Evolutionary conservation across 2,113 vertebrate genomes (phyloP).

Genomic region (Carettochelys insculpta): DNA sequence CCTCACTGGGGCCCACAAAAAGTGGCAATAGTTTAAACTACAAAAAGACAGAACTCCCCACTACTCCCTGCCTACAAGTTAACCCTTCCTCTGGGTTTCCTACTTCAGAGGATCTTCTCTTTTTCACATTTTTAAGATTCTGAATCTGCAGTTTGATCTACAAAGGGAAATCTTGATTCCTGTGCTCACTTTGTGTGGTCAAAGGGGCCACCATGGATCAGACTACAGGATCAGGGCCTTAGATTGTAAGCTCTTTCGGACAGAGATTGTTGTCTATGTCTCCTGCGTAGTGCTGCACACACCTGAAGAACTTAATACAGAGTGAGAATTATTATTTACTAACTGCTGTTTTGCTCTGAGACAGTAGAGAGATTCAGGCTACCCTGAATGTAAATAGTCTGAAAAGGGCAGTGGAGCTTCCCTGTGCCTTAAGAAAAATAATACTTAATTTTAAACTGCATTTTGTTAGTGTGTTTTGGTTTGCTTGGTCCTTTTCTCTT

Average conservation of each 20-base stretch:
- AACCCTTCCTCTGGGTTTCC: background rate
- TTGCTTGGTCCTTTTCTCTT: background rate
- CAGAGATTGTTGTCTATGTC: accelerated
- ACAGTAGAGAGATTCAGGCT: background rate
- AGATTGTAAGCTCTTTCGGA: background rate
- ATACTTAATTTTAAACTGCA: background rate
- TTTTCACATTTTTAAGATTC: background rate
- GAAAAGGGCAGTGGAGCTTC: background rate
- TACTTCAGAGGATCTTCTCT: background rate
- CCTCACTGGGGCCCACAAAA: background rate
- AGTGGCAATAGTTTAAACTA: background rate
- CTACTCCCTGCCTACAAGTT: conserved; percentile 24
- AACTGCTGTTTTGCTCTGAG: background rate
- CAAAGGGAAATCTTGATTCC: background rate
- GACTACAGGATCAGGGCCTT: background rate
- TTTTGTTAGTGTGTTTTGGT: background rate
- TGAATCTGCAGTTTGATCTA: background rate
- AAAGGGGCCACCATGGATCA: background rate
- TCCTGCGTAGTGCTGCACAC: background rate
- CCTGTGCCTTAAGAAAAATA: background rate
- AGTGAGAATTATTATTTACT: background rate
- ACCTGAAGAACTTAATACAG: background rate
- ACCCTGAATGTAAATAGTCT: background rate
- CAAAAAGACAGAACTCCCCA: background rate
- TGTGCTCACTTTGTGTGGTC: conserved; percentile 23